These are phyloP conservation scores for Frankliniella intonsa DNA, from an alignment of 2,888 invertebrate genomes.

Conservation along the genomic window DNA sequence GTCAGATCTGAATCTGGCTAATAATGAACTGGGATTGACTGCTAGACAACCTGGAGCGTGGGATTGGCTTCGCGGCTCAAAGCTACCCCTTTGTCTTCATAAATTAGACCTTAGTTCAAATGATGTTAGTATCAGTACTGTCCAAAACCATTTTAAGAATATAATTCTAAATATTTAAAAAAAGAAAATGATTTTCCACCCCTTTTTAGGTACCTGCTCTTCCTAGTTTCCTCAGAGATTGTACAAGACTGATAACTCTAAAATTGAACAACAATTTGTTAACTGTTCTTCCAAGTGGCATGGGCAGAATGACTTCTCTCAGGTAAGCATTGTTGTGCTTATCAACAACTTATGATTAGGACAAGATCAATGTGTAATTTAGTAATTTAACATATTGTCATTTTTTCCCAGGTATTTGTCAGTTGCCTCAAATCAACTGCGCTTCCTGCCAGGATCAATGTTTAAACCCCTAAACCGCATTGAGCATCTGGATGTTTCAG, in stretches of 20 bases:
- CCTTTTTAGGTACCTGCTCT: slow-evolving; percentile 46
- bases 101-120: slow-evolving; percentile 64
- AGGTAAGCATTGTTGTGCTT: slow-evolving; percentile 44
- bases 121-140: slow-evolving; percentile 43
- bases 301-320: slow-evolving; percentile 57
- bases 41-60: slow-evolving; percentile 51
- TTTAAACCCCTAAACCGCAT: slow-evolving; percentile 49
- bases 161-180: slow-evolving; percentile 15
- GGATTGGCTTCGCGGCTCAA: slow-evolving; percentile 60
- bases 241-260: slow-evolving; percentile 58
- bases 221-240: slow-evolving; percentile 60
- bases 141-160: neutral
- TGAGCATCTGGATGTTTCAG: slow-evolving; percentile 55
- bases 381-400: neutral
- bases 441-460: slow-evolving; percentile 57
- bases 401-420: slow-evolving; percentile 49
- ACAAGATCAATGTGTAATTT: slow-evolving; percentile 20
- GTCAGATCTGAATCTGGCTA: slow-evolving; percentile 57
- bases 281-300: slow-evolving; percentile 56
- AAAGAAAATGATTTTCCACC: slow-evolving; percentile 13
- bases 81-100: slow-evolving; percentile 52
- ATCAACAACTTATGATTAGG: neutral
- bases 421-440: slow-evolving; percentile 53
- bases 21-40: slow-evolving; percentile 59
- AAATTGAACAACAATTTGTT: slow-evolving; percentile 61